These are phyloP conservation scores for Emys orbicularis DNA, from an alignment of 2,797 vertebrate genomes.

Conservation along the genomic window DNA sequence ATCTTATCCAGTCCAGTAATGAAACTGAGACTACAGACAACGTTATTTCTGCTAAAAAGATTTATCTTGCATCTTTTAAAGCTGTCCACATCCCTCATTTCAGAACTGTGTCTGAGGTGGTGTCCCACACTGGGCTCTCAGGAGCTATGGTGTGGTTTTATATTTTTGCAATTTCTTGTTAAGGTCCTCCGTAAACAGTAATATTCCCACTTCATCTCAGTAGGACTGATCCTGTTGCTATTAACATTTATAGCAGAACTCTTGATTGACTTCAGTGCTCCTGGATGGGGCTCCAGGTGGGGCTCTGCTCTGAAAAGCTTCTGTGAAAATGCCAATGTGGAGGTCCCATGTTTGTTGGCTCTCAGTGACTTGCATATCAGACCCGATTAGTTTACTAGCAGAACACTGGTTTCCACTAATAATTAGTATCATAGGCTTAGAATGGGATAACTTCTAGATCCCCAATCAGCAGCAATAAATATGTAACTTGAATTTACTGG, in stretches of 20 bases:
- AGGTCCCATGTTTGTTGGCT: not conserved
- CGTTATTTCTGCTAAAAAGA: not conserved
- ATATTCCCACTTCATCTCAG: not conserved
- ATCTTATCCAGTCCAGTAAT: not conserved
- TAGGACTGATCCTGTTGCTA: not conserved
- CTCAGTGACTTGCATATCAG: not conserved
- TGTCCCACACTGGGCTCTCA: not conserved
- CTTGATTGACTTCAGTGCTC: not conserved
- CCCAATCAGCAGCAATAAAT: not conserved
- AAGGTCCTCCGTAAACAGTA: not conserved
- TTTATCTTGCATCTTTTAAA: not conserved
- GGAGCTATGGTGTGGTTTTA: not conserved
- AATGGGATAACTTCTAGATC: not conserved
- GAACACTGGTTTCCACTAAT: not conserved
- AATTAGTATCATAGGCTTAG: not conserved
- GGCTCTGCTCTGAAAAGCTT: not conserved
- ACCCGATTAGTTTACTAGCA: not conserved
- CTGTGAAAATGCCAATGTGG: not conserved
- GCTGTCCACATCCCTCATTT: not conserved
- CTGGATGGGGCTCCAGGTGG: not conserved
- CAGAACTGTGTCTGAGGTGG: not conserved
- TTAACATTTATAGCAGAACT: not conserved
- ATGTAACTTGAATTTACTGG: not conserved
- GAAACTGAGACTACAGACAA: not conserved
- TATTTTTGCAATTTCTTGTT: not conserved